These are phyloP conservation scores for Malthinus seriepunctatus DNA, from an alignment of 2,888 invertebrate species.

Conservation along the genomic window DNA sequence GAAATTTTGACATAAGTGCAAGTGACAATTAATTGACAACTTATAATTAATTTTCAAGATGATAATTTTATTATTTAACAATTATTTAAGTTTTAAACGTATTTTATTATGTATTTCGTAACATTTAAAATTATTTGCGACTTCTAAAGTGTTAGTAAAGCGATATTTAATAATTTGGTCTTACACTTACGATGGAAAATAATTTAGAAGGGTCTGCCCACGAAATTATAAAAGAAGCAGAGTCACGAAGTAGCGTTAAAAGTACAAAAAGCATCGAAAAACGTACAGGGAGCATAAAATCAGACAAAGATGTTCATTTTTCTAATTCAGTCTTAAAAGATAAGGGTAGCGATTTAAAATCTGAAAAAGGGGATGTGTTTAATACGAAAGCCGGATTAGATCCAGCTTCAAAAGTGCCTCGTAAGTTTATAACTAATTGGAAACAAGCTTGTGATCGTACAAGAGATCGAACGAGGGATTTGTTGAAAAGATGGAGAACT, in stretches of 20 bases:
- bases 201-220: no score
- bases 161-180: no score
- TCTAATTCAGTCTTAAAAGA: constrained; percentile 40
- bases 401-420: constrained; percentile 64
- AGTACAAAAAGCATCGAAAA: constrained; percentile 51
- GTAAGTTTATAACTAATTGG: constrained; percentile 76
- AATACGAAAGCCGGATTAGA: constrained; percentile 40
- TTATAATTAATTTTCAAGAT: no score
- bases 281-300: constrained; percentile 49
- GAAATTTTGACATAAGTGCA: no score
- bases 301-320: constrained; percentile 52
- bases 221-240: constrained; percentile 43
- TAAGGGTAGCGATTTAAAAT: constrained; percentile 34
- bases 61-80: no score
- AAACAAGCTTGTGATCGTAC: constrained; percentile 76
- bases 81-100: no score
- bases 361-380: constrained; percentile 21
- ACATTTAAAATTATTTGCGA: no score
- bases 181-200: no score
- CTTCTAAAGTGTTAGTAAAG: no score
- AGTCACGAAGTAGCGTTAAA: constrained; percentile 48
- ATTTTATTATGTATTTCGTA: no score
- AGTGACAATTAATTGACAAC: no score
- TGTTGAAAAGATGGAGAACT: constrained; percentile 72
- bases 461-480: constrained; percentile 73